Base-by-base conservation (phyloP, 1,140 invertebrate species). In the Drosophila rufa region DNA sequence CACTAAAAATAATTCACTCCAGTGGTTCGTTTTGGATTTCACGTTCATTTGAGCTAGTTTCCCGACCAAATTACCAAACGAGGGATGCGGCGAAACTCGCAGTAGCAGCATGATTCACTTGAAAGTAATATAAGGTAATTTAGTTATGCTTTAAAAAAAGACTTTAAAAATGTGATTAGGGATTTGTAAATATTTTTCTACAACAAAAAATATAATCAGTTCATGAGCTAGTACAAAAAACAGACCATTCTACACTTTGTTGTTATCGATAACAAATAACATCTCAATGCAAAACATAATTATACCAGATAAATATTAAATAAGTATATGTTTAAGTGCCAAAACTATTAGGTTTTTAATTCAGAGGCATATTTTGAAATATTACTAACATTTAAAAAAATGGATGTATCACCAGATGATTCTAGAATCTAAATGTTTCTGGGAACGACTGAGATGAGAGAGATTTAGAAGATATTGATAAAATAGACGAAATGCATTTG, bases 1-100 rank as follows among this genome's bases (percentile, higher is more conserved):
- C 76, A 77, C 80, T 71, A 78, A 76, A 86, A 83, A 89, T 76
- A 86, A 73, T 70, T 81, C 78, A 71, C 60, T 80, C 61, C 48
- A 59, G 58, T 76, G 59, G 82, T 85, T 85, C 73, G 38, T 42
- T 43, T 65, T 22, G 25, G 27, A 53, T 51, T 51, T 69, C 19
- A 14, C 22, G 67, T 66, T 70, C 67, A 71, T 48, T 48, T 68
- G 62, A 71, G 36, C 68, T 71, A 33, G 68, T 71, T 70, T 47
- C 25, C 27, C 50, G 48, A 56, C 30, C 25, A 46, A 53, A 56
- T 68, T 71, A 67, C 50, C 46, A 61, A 68, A 62, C 65, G 45
- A 68, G 65, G 65, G 65, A 47, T 68, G 17, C 57, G 27, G 6
- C 65, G 38, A 22, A 1, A 8, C 7, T 17, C 15, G 45, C 65